Base-by-base conservation (phyloP, 2,888 invertebrate genomes). In the Ecliptopera silaceata region DNA sequence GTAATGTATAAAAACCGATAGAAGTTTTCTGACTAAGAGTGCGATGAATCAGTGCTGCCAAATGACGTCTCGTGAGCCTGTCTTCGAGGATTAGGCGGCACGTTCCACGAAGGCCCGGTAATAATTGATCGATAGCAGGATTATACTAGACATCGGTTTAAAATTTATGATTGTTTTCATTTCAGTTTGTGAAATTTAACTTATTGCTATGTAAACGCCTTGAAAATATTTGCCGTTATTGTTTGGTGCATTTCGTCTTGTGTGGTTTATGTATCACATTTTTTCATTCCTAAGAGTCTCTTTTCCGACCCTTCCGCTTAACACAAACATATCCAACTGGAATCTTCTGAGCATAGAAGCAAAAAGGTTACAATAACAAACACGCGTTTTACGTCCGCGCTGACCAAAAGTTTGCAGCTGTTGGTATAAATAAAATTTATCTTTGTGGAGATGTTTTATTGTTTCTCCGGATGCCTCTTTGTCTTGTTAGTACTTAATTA, bases 361-460 rank as follows among this genome's bases (percentile, higher is more conserved):
- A 84, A 80, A 81, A 85, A 82, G 79, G 71, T 78, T 82, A 77
- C 46, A 80, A 79, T 76, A 86, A 84, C 79, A 85, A 85, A 84
- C 83, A 77, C 34, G 61, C 86, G 87, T 85, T 71, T 71, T 72
- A 71, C 76, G 78, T 79, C 69, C 79, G 81, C 79, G 84, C 86
- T 90, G 89, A 91, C 90, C 91, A 91, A 88, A 91, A 89, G 91
- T 90, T 90, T 89, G 90, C 91, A 91, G 91, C 91, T 91, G 90
- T 88, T 88, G 63, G 79, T 90, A 90, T 88, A 88, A 90, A 91
- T 91, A 90, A 86, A 84, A 77, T 88, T 88, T 89, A 88, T 88
- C 84, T 86, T 86, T 83, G 87, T 26, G 10, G 46, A 51, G 84
- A 82, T 78, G 76, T 83, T 88, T 88, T 88, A 88, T 89, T 88